phyloP scores from a whole-genome alignment of 2,113 vertebrate species.

The Seriola aureovittata region DNA sequence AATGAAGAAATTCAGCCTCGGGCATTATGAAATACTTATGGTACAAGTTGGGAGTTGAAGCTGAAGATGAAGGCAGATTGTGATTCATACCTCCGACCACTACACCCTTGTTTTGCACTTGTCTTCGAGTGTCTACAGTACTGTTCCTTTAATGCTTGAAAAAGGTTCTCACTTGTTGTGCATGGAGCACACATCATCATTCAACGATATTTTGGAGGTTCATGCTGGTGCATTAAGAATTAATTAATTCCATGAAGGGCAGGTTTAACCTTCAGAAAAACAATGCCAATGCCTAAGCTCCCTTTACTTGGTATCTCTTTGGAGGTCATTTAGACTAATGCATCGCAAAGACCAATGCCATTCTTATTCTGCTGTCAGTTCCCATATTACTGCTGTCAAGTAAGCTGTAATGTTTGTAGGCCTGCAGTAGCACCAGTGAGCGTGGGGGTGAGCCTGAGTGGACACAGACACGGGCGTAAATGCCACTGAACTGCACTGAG shows the following conservation, averaged over 20 bases:
- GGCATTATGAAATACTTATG: conserved; percentile 3
- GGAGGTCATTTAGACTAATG: conserved; percentile 67
- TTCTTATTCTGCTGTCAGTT: conserved; percentile 70
- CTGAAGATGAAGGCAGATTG: background rate
- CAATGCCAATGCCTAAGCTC: conserved; percentile 10
- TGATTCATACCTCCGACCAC: background rate
- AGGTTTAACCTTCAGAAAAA: conserved; percentile 61
- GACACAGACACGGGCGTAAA: conserved; percentile 45
- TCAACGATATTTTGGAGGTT: background rate
- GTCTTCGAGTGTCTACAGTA: background rate
- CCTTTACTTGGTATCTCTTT: conserved; percentile 43
- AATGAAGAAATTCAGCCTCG: background rate
- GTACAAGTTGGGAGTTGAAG: background rate
- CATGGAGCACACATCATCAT: background rate
- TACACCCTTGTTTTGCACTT: conserved; percentile 7
- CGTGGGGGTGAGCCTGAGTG: conserved; percentile 16
- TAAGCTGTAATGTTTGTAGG: conserved; percentile 32
- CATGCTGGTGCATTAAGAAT: conserved; percentile 49
- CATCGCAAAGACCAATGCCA: conserved; percentile 49
- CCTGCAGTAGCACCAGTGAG: conserved; percentile 31
- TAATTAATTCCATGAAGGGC: conserved; percentile 64
- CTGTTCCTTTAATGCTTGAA: background rate
- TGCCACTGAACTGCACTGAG: conserved; percentile 52
- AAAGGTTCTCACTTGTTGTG: conserved; percentile 22
- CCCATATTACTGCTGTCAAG: conserved; percentile 65